Percentiles rank a stretch among this genome's conserved stretches.
These are phyloP conservation scores for Ifrita kowaldi DNA, from an alignment of 2,113 vertebrate species.

Conservation along the genomic window DNA sequence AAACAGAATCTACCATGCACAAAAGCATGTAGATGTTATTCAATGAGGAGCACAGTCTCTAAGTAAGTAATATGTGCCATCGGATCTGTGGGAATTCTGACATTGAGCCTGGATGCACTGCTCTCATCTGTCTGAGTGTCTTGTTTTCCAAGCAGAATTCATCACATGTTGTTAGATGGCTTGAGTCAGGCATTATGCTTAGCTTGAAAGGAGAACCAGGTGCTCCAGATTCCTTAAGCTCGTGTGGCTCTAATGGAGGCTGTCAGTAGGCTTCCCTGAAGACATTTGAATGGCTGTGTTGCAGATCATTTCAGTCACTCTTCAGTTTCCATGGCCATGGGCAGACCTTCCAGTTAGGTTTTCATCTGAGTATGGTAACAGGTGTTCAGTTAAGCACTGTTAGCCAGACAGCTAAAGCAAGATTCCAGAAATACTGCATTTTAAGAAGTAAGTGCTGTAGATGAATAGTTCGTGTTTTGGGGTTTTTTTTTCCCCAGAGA, in stretches of 20 bases:
- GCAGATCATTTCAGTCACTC: neutral
- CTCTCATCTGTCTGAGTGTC: neutral
- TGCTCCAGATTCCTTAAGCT: constrained; percentile 16
- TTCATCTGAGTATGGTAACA: neutral
- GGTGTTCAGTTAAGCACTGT: neutral
- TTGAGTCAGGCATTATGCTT: neutral
- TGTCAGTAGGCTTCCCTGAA: neutral
- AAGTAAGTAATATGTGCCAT: neutral
- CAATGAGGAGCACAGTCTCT: neutral
- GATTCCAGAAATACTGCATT: neutral
- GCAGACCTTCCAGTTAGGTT: neutral
- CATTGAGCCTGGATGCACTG: neutral
- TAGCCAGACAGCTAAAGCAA: neutral
- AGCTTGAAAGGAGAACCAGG: constrained; percentile 14
- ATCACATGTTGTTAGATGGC: neutral
- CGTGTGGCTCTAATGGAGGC: neutral
- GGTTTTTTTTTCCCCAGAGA: neutral
- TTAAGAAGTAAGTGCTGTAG: neutral
- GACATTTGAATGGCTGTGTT: neutral
- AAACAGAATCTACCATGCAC: neutral
- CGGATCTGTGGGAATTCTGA: neutral
- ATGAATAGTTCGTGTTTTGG: neutral
- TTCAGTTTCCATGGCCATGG: neutral
- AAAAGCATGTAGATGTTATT: constrained; percentile 11
- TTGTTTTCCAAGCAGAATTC: constrained; percentile 7